Evolutionary conservation across 92 coral and sea anemone genomes (phyloP).

Genomic region (Parazoanthus swiftii): DNA sequence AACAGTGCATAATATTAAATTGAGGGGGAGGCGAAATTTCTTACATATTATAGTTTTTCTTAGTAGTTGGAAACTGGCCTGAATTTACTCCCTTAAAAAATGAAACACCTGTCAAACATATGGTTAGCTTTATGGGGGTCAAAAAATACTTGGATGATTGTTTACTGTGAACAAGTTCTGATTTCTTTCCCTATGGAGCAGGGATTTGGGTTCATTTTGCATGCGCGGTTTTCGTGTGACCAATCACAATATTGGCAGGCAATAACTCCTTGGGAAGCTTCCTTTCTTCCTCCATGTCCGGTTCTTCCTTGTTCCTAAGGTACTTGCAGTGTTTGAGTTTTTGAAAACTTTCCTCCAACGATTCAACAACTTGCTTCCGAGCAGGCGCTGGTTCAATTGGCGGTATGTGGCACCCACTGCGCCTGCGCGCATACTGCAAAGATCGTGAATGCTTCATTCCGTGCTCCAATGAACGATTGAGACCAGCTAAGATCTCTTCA

Average conservation of each 20-base stretch:
- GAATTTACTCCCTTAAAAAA: neutral
- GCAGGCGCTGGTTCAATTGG: neutral
- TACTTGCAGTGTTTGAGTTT: conserved; percentile 38
- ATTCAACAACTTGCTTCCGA: neutral
- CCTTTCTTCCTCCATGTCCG: neutral
- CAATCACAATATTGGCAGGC: conserved; percentile 17
- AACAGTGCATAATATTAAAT: too few species aligned
- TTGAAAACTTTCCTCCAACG: conserved; percentile 31
- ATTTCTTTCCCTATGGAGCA: too few species aligned
- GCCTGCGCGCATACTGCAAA: conserved; percentile 20
- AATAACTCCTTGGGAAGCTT: conserved; percentile 25
- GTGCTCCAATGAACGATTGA: conserved; percentile 21
- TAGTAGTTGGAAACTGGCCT: neutral
- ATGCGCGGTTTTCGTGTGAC: conserved; percentile 30
- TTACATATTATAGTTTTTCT: too few species aligned
- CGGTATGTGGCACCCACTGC: conserved; percentile 4
- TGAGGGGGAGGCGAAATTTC: too few species aligned
- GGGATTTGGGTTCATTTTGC: neutral
- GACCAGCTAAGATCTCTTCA: conserved; percentile 19
- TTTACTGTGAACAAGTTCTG: neutral
- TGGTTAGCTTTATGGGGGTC: neutral
- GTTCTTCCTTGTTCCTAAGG: neutral
- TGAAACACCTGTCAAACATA: neutral
- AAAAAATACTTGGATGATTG: neutral
- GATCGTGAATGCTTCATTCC: conserved; percentile 11